A percentile compares a stretch with the other conserved stretches of the same genome.
Evolutionary conservation across 2,113 vertebrate genomes (phyloP).

Genomic region (Probosciger aterrimus): DNA sequence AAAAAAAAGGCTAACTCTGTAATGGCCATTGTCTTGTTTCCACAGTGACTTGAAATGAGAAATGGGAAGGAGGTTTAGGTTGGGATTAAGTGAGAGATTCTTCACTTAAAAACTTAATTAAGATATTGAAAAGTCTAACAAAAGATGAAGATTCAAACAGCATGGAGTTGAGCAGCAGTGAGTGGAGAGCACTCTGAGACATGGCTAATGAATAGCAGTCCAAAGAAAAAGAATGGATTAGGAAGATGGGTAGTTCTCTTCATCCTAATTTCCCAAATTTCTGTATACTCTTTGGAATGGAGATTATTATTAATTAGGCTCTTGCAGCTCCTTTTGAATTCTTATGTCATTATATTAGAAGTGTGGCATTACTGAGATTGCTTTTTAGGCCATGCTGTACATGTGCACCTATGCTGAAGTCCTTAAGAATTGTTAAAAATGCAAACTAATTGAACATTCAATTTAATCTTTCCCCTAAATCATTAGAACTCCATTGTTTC

Average conservation of each 20-base stretch:
- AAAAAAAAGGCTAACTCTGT: neutral
- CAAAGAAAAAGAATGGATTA: slow-evolving; percentile 25
- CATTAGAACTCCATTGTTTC: neutral
- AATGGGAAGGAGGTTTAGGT: slow-evolving; percentile 6
- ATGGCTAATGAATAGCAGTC: neutral
- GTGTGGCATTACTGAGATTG: neutral
- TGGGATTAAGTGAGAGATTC: slow-evolving; percentile 27
- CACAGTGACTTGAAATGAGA: slow-evolving; percentile 14
- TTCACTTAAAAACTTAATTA: slow-evolving; percentile 40
- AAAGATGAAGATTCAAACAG: slow-evolving; percentile 34
- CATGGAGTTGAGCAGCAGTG: neutral
- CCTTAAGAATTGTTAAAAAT: neutral
- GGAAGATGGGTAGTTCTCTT: neutral
- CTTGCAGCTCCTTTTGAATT: neutral
- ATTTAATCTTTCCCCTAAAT: neutral
- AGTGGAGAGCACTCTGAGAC: slow-evolving; percentile 6
- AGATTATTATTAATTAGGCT: slow-evolving; percentile 9
- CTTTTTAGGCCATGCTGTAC: neutral
- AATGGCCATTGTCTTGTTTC: neutral
- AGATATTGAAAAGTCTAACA: slow-evolving; percentile 34
- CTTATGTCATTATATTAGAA: neutral
- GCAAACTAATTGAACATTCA: neutral
- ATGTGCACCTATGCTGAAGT: neutral
- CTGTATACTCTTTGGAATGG: neutral
- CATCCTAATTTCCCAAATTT: slow-evolving; percentile 30